Conservation (phyloP, 2,113 vertebrate species). For the Podarcis muralis region DNA sequence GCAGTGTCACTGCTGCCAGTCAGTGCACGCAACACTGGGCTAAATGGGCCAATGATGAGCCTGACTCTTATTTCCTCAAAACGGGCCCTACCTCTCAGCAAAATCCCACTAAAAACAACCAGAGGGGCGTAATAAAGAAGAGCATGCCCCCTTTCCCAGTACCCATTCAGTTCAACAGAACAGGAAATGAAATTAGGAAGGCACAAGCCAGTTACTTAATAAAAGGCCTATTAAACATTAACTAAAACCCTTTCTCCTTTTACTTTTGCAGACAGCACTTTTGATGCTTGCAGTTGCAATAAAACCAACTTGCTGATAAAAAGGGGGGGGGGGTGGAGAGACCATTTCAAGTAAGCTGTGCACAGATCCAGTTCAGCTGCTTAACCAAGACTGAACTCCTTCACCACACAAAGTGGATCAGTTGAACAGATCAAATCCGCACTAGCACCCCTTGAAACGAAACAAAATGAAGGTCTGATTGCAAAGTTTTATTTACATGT, state of each 20-base stretch:
- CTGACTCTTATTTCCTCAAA: not conserved
- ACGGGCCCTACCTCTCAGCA: not conserved
- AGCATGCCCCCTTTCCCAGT: not conserved
- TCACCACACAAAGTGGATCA: not conserved
- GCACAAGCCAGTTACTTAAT: not conserved
- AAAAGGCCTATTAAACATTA: constrained; percentile 12
- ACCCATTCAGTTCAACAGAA: not conserved
- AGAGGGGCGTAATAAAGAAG: too few species aligned
- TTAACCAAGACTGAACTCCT: not conserved
- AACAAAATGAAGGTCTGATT: not conserved
- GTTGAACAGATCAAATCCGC: not conserved
- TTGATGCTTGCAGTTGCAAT: not conserved
- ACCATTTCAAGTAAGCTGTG: not conserved
- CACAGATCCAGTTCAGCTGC: not conserved
- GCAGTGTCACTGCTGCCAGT: too few species aligned
- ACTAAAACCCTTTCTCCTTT: not conserved
- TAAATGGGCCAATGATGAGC: too few species aligned
- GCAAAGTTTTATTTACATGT: not conserved
- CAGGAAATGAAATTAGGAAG: not conserved
- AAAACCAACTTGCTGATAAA: not conserved
- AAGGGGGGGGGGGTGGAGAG: rapidly evolving
- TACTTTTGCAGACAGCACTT: rapidly evolving
- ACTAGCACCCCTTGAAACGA: not conserved
- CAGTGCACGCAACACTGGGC: too few species aligned
- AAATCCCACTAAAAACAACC: not conserved